Conservation (phyloP, 2,888 invertebrate genomes). For the Brenthis daphne region DNA sequence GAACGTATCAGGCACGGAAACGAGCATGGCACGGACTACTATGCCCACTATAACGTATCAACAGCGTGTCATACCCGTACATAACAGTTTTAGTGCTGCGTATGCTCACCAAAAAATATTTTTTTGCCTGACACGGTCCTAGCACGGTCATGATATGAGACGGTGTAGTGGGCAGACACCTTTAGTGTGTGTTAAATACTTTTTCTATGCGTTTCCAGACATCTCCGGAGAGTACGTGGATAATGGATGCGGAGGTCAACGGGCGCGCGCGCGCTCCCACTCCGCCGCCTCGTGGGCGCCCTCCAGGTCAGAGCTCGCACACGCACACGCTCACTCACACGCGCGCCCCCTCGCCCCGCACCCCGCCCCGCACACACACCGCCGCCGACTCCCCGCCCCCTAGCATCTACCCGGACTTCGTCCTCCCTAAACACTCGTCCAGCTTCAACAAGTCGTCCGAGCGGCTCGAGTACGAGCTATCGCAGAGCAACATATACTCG, state of each 20-base stretch:
- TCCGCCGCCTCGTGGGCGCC: slow-evolving; percentile 74
- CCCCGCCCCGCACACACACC: slow-evolving; percentile 53
- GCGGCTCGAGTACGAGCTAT: slow-evolving; percentile 82
- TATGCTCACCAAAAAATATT: too few species aligned
- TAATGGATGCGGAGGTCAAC: slow-evolving; percentile 68
- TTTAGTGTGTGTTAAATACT: neutral
- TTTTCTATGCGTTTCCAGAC: slow-evolving; percentile 48
- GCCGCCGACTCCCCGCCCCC: slow-evolving; percentile 63
- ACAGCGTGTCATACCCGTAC: too few species aligned
- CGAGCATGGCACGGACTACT: too few species aligned
- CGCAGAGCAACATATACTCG: slow-evolving; percentile 82
- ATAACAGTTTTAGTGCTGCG: too few species aligned
- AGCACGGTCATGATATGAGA: too few species aligned
- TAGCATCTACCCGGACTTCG: slow-evolving; percentile 76
- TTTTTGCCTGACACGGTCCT: too few species aligned
- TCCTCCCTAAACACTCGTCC: slow-evolving; percentile 71
- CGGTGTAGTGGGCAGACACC: too few species aligned
- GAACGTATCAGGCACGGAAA: too few species aligned
- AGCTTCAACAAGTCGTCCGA: slow-evolving; percentile 72
- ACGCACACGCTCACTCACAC: slow-evolving; percentile 45
- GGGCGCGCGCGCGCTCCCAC: slow-evolving; percentile 76
- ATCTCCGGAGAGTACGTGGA: slow-evolving; percentile 82
- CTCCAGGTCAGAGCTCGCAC: slow-evolving; percentile 71
- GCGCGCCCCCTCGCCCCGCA: slow-evolving; percentile 46
- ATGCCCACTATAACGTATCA: too few species aligned